Conservation (phyloP, 2,113 vertebrate genomes). For the Dascyllus trimaculatus region DNA sequence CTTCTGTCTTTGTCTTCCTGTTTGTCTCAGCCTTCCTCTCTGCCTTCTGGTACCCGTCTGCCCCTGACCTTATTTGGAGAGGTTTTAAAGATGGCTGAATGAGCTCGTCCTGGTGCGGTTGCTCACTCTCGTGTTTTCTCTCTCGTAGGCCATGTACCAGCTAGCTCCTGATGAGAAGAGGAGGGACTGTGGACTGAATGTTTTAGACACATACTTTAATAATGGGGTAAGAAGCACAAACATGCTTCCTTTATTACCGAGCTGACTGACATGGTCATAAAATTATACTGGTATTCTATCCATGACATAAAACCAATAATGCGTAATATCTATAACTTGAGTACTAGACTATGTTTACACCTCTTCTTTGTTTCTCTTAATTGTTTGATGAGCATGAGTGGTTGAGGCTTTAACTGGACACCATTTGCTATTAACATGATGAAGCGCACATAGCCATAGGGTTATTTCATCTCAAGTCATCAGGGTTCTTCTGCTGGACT, state of each 20-base stretch:
- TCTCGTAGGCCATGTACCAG: conserved; percentile 89
- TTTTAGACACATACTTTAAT: conserved; percentile 90
- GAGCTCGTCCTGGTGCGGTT: conserved; percentile 19
- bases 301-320: too few relatives aligned
- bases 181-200: conserved; percentile 85
- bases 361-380: neutral
- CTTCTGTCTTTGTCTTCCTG: neutral
- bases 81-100: conserved; percentile 53
- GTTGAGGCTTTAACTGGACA: neutral
- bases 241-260: neutral
- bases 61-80: conserved; percentile 56
- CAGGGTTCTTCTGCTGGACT: too few relatives aligned
- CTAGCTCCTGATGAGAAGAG: conserved; percentile 90
- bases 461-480: too few relatives aligned
- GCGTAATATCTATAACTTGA: too few relatives aligned
- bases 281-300: neutral
- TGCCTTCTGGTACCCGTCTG: neutral
- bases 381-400: neutral
- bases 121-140: conserved; percentile 45
- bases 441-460: rapidly evolving
- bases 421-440: neutral
- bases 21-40: conserved; percentile 12
- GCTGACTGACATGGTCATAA: rapidly evolving
- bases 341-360: neutral
- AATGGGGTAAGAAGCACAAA: conserved; percentile 85